Base-by-base conservation (phyloP, 1,140 invertebrate species). In the honey bee (Apis mellifera) region DNA sequence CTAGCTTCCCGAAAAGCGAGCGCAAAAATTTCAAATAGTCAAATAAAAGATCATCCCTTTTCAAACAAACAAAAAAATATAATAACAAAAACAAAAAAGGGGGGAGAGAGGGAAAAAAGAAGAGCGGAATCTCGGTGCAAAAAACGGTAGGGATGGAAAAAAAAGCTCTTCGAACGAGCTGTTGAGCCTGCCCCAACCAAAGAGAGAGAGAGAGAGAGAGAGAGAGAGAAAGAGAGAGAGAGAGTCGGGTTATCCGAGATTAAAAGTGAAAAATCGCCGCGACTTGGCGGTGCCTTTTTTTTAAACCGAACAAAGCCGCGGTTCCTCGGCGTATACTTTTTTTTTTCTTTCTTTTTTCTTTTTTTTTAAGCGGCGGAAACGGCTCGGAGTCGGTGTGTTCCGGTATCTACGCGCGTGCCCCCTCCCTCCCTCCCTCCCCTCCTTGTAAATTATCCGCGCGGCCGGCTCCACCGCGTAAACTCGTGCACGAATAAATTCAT, bases 401-500 rank as follows among this genome's bases (percentile, higher is more conserved):
- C 69, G 78, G 71, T 88, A 88, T 88, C 86, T 88, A 60, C 77
- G 55, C 70, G 42, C 54, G 55, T 48, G 64, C 32, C 73, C 59
- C 60, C 48, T 21, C 26, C 17, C 32, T 57, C 57, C 32, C n/a
- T n/a, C 32, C 32, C 73, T 54, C 60, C 48, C 21, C 15, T 75
- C 42, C 78, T 75, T 84, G 86, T 88, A 88, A 88, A 88, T 88
- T 88, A 87, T 88, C 86, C 85, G 66, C 76, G 85, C 64, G 86
- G 70, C 73, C 85, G 77, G 52, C 59, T 60, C 69, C 52, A 19
- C 69, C 83, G 83, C 86, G 83, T 83, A 88, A 88, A 87, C 86
- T 78, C 83, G 78, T 68, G 72, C 86, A 54, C 86, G 86, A 88
- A 88, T 88, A 88, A 88, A 88, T 88, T 88, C 83, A 87, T 88